phyloP scores from a whole-genome alignment of 2,888 invertebrate species.

The Phyllotreta striolata region DNA sequence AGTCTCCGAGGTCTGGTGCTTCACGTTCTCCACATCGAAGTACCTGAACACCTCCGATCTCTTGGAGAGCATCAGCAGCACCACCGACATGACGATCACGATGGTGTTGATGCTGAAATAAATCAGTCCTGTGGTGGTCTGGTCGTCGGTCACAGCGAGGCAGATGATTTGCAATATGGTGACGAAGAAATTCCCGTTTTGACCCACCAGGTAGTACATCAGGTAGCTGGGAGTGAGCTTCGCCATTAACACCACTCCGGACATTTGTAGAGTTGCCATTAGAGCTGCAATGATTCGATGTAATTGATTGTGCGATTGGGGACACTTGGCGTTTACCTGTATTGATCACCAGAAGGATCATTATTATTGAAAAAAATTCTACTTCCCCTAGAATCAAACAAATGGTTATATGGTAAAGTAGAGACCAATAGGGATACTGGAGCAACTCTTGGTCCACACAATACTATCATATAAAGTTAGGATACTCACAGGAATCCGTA shows the following conservation, averaged over 20 bases:
- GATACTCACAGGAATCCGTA: conserved; percentile 22
- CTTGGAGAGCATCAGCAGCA: not conserved
- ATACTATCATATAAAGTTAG: too few species aligned
- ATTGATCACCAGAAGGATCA: conserved; percentile 7
- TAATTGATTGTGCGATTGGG: not conserved
- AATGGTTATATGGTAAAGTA: too few species aligned
- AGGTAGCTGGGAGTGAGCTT: conserved; percentile 14
- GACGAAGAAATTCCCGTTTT: conserved; percentile 17
- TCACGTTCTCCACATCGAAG: conserved; percentile 10
- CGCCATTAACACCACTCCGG: conserved; percentile 17
- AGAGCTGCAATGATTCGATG: conserved; percentile 16
- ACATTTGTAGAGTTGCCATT: conserved; percentile 20
- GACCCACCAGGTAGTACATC: conserved; percentile 17
- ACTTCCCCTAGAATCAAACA: conserved; percentile 20
- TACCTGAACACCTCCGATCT: conserved; percentile 14
- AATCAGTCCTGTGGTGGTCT: conserved; percentile 9
- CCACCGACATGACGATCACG: conserved; percentile 3
- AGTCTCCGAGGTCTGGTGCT: not conserved
- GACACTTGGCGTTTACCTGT: conserved; percentile 14
- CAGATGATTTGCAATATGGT: conserved; percentile 22
- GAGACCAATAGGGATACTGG: not conserved
- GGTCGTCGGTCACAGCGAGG: conserved; percentile 16
- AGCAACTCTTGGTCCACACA: not conserved
- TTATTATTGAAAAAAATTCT: conserved; percentile 12
- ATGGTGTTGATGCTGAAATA: conserved; percentile 19